Base-by-base conservation (phyloP, 2,797 vertebrate genomes). In the Oreochromis mossambicus region DNA sequence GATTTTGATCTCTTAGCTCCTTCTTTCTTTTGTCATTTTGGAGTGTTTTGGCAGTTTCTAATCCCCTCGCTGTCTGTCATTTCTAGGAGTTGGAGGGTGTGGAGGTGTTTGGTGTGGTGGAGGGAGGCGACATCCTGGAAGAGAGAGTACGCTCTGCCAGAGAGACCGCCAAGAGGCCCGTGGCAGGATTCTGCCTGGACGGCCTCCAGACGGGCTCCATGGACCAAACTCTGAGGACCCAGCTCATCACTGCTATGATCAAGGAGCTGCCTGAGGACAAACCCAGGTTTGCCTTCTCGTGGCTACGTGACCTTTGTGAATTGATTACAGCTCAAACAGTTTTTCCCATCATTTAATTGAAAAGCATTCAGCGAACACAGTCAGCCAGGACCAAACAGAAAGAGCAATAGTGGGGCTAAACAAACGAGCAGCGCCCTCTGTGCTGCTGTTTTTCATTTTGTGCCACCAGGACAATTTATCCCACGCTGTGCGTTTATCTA, bases 171-270 rank as follows among this genome's bases (percentile, higher is more conserved):
- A 99, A 98, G 93, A 96, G 98, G 77, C 97, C 98, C 0, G 98
- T 99, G 26, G 96, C 96, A 7, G 99, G 98, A 83, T 99, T 99
- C 94, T 96, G 99, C 56, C 94, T 99, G 92, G 98, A 99, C 38
- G 97, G 98, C 78, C 97, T 99, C 89, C 97, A 97, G 84, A 96
- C 96, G 7, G 83, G 87, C 83, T 91, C 94, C 76, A 94, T 97
- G 95, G 93, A 95, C 75, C 95, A 91, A 87, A 92, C 96, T 66
- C 95, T 97, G 77, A 98, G 97, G 88, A 94, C 95, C 88, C 94
- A 97, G 88, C 95, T 99, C 93, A 96, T 99, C 86, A 90, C 93
- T 3, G 96, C 96, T 8, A 96, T 98, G 91, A 97, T 93, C 86
- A 95, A 96, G 17, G 98, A 97, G 92, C 94, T 99, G 90, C 98